Conservation (phyloP, 1,140 invertebrate genomes). For the Aphelenchoides besseyi region DNA sequence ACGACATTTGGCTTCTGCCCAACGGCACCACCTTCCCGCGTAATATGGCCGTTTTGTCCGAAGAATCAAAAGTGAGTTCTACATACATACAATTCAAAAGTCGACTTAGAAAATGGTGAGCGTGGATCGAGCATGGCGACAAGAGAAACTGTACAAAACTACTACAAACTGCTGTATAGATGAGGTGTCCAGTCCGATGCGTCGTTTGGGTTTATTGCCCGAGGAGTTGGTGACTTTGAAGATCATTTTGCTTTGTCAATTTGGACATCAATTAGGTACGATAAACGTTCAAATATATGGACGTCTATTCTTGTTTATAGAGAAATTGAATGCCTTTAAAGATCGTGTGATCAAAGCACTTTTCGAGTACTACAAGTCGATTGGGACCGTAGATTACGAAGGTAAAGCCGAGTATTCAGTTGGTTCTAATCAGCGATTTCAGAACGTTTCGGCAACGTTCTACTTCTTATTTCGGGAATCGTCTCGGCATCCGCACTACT, state of each 20-base stretch:
- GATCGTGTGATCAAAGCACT: slow-evolving; percentile 41
- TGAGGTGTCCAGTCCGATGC: slow-evolving; percentile 48
- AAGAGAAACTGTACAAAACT: slow-evolving; percentile 53
- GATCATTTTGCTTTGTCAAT: slow-evolving; percentile 48
- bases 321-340: slow-evolving; percentile 8
- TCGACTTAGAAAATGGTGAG: slow-evolving; percentile 26
- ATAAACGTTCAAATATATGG: slow-evolving; percentile 5
- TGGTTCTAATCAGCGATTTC: slow-evolving; percentile 10
- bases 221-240: slow-evolving; percentile 49
- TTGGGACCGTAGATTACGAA: slow-evolving; percentile 39
- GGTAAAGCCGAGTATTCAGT: slow-evolving; percentile 23
- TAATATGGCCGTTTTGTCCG: slow-evolving; percentile 15
- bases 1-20: slow-evolving; percentile 30
- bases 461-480: slow-evolving; percentile 33
- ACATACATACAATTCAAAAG: slow-evolving; percentile 10
- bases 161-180: slow-evolving; percentile 53
- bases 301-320: too few relatives aligned
- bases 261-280: slow-evolving; percentile 32
- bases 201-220: slow-evolving; percentile 36
- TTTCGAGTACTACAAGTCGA: slow-evolving; percentile 48
- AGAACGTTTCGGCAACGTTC: slow-evolving; percentile 38
- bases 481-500: slow-evolving; percentile 20
- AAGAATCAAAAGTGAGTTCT: slow-evolving; percentile 26
- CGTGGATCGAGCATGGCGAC: slow-evolving; percentile 52
- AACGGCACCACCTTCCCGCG: slow-evolving; percentile 28